Evolutionary conservation across 2,888 invertebrate genomes (phyloP).

Genomic region (Tachina fera): DNA sequence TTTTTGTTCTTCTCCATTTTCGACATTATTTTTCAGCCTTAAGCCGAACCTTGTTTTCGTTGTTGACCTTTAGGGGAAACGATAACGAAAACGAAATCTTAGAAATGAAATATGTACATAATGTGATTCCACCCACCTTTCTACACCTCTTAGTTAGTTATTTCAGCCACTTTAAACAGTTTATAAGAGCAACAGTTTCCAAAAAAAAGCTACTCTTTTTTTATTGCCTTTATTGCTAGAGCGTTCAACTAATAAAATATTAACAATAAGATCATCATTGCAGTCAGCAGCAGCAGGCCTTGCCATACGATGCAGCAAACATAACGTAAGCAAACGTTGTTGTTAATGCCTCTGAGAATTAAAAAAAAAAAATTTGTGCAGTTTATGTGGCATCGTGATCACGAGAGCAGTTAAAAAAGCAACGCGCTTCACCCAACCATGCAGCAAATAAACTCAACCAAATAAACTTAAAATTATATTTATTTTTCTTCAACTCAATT

Average conservation of each 20-base stretch:
- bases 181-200: neutral
- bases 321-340: neutral
- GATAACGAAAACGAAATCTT: constrained; percentile 43
- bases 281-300: constrained; percentile 33
- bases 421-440: constrained; percentile 25
- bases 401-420: constrained; percentile 38
- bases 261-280: constrained; percentile 61
- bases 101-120: constrained; percentile 45
- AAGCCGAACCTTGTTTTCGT: constrained; percentile 59
- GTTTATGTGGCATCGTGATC: constrained; percentile 58
- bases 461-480: constrained; percentile 28
- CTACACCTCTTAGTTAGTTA: constrained; percentile 63
- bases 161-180: constrained; percentile 35
- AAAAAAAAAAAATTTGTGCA: constrained; percentile 25
- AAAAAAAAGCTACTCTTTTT: constrained; percentile 45
- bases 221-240: constrained; percentile 53
- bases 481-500: constrained; percentile 73
- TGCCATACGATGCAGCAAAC: constrained; percentile 2
- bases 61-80: constrained; percentile 52
- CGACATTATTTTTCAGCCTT: neutral
- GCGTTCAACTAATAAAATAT: constrained; percentile 62
- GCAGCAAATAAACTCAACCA: constrained; percentile 3
- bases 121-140: constrained; percentile 68
- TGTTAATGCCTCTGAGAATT: constrained; percentile 41
- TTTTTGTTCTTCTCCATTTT: constrained; percentile 19